Percentiles rank a stretch among this genome's conserved stretches.
Conservation (phyloP, 2,888 invertebrate genomes). For the Tanypteryx hageni region DNA sequence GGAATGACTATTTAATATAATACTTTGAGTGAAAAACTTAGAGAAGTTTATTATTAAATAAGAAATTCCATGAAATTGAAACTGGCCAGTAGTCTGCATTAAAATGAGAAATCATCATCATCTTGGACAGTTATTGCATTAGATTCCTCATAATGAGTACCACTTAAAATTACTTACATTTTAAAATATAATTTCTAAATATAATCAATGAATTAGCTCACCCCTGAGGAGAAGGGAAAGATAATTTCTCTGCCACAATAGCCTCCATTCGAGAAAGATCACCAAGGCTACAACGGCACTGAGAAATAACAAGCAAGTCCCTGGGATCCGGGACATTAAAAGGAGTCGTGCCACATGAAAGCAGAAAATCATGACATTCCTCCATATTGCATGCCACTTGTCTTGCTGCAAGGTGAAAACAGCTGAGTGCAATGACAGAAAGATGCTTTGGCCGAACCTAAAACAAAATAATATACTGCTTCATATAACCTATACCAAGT, state of each 20-base stretch:
- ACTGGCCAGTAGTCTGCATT: too few species aligned
- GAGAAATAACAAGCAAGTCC: conserved; percentile 83
- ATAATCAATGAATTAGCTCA: not conserved
- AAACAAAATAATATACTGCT: conserved; percentile 66
- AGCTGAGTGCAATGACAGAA: conserved; percentile 91
- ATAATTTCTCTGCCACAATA: conserved; percentile 87
- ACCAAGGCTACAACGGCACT: conserved; percentile 89
- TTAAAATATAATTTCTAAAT: not conserved
- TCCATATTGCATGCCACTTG: conserved; percentile 75
- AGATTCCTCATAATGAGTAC: too few species aligned
- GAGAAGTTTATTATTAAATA: too few species aligned
- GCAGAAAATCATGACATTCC: not conserved
- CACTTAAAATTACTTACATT: not conserved
- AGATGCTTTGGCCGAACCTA: conserved; percentile 87
- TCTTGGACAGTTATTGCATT: too few species aligned
- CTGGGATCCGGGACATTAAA: conserved; percentile 72
- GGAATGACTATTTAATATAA: too few species aligned
- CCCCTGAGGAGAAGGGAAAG: conserved; percentile 79
- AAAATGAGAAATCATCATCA: too few species aligned
- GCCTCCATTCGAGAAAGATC: conserved; percentile 92
- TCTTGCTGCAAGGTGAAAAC: conserved; percentile 89
- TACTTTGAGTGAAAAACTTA: too few species aligned
- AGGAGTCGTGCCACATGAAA: not conserved
- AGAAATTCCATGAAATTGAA: too few species aligned
- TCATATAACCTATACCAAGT: too few species aligned